phyloP scores from a whole-genome alignment of 2,113 vertebrate species.

The Pelmatolapia mariae region DNA sequence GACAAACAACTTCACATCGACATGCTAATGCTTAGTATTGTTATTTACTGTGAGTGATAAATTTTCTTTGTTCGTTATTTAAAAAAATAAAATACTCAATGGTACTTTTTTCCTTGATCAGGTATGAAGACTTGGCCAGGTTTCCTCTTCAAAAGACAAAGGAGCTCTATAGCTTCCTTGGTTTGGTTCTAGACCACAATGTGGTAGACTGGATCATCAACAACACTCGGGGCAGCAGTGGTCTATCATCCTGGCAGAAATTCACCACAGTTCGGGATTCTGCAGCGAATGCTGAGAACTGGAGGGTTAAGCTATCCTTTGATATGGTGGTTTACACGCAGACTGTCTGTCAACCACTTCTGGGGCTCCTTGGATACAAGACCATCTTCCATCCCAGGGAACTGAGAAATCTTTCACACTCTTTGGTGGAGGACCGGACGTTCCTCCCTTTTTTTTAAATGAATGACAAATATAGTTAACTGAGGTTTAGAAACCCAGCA shows the following conservation, averaged over 20 bases:
- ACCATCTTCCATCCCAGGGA: conserved; percentile 79
- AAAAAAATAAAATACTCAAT: not conserved
- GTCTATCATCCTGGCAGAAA: conserved; percentile 83
- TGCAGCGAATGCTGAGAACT: conserved; percentile 87
- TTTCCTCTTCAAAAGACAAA: conserved; percentile 87
- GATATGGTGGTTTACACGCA: conserved; percentile 90
- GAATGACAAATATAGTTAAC: not conserved
- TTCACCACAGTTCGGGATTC: conserved; percentile 89
- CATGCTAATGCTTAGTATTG: not conserved
- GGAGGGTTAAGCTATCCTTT: conserved; percentile 88
- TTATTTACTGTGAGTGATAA: not conserved
- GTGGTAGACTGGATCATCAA: conserved; percentile 89
- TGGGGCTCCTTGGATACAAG: conserved; percentile 86
- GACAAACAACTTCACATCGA: not conserved
- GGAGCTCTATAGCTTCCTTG: conserved; percentile 88
- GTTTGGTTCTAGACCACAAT: conserved; percentile 79
- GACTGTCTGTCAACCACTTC: conserved; percentile 83
- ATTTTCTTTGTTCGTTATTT: not conserved
- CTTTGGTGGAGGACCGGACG: conserved; percentile 86
- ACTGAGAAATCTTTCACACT: conserved; percentile 85
- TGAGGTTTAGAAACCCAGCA: not conserved
- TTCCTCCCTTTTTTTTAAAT: conserved; percentile 80
- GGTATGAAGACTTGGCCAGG: conserved; percentile 90
- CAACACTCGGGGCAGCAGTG: conserved; percentile 84
- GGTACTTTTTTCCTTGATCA: not conserved